Conservation (phyloP, 2,113 vertebrate species). For the Australoheros scitulus region DNA sequence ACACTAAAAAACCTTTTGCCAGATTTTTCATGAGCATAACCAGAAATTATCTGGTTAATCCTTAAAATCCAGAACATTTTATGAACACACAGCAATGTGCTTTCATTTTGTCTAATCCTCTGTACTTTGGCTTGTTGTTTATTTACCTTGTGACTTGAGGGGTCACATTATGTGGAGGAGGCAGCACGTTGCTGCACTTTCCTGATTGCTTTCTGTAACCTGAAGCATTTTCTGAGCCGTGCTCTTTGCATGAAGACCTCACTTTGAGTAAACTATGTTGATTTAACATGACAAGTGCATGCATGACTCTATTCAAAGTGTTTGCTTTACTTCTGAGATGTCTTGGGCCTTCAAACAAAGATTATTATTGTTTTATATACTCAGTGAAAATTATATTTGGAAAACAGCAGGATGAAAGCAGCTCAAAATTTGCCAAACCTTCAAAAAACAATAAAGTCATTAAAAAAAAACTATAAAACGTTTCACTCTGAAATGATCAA, state of each 20-base stretch:
- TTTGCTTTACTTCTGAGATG: neutral
- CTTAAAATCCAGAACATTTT: neutral
- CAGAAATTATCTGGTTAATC: neutral
- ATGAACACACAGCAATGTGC: neutral
- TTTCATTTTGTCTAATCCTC: neutral
- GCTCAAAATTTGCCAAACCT: neutral
- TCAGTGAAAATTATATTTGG: neutral
- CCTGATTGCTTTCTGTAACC: neutral
- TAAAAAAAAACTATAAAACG: neutral
- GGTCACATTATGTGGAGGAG: neutral
- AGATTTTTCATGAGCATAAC: neutral
- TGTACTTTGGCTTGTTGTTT: neutral
- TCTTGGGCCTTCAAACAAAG: neutral
- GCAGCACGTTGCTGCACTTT: neutral
- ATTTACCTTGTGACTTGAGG: neutral
- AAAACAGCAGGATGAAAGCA: neutral
- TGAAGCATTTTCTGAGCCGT: neutral
- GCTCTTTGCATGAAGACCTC: neutral
- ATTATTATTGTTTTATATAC: neutral
- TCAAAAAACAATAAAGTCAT: neutral
- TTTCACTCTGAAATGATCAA: neutral
- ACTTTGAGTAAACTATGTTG: neutral
- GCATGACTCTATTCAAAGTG: neutral
- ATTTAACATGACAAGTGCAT: neutral
- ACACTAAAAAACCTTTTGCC: neutral